Conservation (phyloP, 1,140 invertebrate species). For the Rhagoletis pomonella region DNA sequence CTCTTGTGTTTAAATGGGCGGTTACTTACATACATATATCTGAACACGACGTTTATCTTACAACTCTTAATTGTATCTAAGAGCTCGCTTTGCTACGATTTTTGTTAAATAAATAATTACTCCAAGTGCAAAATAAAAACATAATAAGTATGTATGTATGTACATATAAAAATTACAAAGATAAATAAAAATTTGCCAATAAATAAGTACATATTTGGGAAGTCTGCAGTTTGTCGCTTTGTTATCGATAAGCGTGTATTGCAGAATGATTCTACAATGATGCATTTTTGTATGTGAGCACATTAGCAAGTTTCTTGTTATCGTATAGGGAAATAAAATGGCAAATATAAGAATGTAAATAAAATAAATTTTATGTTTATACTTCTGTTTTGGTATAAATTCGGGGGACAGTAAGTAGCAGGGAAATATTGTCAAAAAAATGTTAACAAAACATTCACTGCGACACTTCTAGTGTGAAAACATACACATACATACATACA, state of each 20-base stretch:
- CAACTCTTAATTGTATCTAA: no score
- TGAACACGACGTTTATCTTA: no score
- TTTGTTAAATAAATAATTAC: no score
- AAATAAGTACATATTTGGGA: not conserved
- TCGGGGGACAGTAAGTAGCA: not conserved
- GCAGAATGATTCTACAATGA: not conserved
- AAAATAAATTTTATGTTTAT: not conserved
- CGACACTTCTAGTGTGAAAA: slow-evolving; percentile 3
- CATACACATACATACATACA: not conserved
- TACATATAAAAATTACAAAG: no score
- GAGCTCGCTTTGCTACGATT: no score
- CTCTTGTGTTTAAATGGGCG: no score
- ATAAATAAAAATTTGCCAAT: no score
- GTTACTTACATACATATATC: no score
- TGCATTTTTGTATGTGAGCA: not conserved
- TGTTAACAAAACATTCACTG: slow-evolving; percentile 5
- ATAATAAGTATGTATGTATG: no score
- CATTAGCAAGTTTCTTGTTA: not conserved
- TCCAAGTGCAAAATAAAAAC: no score
- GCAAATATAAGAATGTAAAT: not conserved
- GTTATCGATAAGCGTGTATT: not conserved
- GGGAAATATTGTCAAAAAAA: not conserved
- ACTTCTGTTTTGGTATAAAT: no score
- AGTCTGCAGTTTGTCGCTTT: slow-evolving; percentile 3
- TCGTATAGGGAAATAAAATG: slow-evolving; percentile 23